phyloP scores from a whole-genome alignment of 2,888 invertebrate genomes.

The Sinohyriopsis cumingii region DNA sequence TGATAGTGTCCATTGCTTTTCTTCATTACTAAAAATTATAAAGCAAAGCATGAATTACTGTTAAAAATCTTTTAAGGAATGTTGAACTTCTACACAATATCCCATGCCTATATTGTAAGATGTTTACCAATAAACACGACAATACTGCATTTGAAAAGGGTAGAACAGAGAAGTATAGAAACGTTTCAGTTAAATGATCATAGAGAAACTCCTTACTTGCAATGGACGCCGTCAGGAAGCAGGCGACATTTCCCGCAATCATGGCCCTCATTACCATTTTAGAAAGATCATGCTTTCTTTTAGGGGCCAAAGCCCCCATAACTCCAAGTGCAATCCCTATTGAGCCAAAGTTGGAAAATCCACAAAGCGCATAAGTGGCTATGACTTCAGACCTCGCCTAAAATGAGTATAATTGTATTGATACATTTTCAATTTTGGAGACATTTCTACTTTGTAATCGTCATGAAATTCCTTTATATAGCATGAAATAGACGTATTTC shows the following conservation, averaged over 20 bases:
- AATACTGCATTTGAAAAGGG: too few relatives aligned
- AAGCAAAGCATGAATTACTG: too few relatives aligned
- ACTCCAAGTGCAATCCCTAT: constrained; percentile 63
- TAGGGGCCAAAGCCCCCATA: constrained; percentile 56
- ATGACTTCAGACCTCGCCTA: constrained; percentile 59
- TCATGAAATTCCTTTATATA: too few relatives aligned
- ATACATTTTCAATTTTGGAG: not conserved
- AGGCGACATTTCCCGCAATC: constrained; percentile 69
- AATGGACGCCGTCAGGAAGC: constrained; percentile 69
- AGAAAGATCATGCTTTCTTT: constrained; percentile 48
- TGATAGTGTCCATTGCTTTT: too few relatives aligned
- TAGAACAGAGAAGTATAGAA: too few relatives aligned
- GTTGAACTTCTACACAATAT: too few relatives aligned
- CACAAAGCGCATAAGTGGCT: constrained; percentile 65
- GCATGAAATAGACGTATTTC: too few relatives aligned
- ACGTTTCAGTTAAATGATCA: too few relatives aligned
- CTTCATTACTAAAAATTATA: too few relatives aligned
- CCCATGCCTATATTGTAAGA: too few relatives aligned
- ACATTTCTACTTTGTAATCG: not conserved
- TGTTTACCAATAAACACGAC: too few relatives aligned
- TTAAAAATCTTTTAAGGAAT: too few relatives aligned
- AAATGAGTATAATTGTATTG: not conserved
- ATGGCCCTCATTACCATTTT: constrained; percentile 62
- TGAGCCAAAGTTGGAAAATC: constrained; percentile 65
- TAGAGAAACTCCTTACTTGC: constrained; percentile 48